These are phyloP conservation scores for Enoplosus armatus DNA, from an alignment of 2,797 vertebrate species.

Conservation along the genomic window DNA sequence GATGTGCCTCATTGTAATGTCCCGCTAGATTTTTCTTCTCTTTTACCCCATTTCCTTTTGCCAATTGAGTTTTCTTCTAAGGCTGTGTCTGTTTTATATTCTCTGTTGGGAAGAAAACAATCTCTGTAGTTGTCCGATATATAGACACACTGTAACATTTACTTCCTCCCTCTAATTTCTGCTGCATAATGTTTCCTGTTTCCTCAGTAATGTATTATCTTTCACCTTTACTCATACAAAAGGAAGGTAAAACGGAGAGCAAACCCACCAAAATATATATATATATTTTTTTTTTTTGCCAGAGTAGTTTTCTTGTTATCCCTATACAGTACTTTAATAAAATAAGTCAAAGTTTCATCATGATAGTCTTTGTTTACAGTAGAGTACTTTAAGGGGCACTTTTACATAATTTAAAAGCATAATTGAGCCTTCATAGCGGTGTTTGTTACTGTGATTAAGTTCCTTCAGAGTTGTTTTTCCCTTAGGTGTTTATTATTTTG, in stretches of 20 bases:
- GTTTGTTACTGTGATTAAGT: conserved; percentile 8
- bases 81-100: conserved; percentile 20
- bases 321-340: background rate
- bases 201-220: background rate
- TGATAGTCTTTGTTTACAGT: background rate
- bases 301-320: background rate
- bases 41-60: conserved; percentile 20
- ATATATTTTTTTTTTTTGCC: background rate
- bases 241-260: background rate
- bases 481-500: conserved; percentile 19
- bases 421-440: background rate
- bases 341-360: background rate
- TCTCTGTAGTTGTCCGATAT: conserved; percentile 15
- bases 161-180: background rate
- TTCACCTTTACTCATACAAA: background rate
- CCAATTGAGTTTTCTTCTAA: conserved; percentile 5
- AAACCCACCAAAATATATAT: background rate
- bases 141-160: conserved; percentile 13
- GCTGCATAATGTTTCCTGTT: conserved; percentile 7
- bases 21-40: conserved; percentile 7
- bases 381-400: background rate
- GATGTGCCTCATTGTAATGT: conserved; percentile 40
- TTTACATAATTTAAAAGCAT: background rate
- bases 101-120: background rate
- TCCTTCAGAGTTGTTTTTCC: conserved; percentile 11